Evolutionary conservation across 2,797 vertebrate species (phyloP), one percentile per base, ranked within the genome.

Genomic region (Chelidonichthys spinosus): DNA sequence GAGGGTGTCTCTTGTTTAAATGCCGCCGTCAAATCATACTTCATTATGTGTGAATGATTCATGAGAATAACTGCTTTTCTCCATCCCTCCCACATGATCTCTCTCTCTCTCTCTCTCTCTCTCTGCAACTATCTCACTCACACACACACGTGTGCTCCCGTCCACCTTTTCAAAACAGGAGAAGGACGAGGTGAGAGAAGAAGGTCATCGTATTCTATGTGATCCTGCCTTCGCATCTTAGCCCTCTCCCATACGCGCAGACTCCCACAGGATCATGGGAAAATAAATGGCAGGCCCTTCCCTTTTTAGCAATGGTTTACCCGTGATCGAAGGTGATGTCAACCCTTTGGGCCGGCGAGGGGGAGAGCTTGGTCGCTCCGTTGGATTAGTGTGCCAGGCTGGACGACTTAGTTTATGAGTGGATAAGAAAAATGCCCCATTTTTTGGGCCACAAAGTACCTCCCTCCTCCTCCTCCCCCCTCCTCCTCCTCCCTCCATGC

Each of bases 261-360:
- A 75, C 78, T 86, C 90, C 83, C 79, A 75, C 64, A 56, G 89
- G 90, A 91, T 86, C 83, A 71, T 79, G 79, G 88, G 84, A 90
- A 25, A 92, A 93, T 90, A 91, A 93, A 92, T 87, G 90, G 87
- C 63, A 18, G 69, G 53, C 76, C 74, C 72, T 86, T 83, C 72
- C 82, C 56, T 25, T 40, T 25, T 85, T 79, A 35, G 87, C 87
- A 78, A 90, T 90, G 92, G 91, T 90, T 93, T 90, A 87, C 86
- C 89, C 83, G 90, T 93, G 92, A 94, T 94, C 43, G 91, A 94
- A 88, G 86, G 84, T 68, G 82, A 82, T 90, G 92, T 91, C 92
- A 89, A 83, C 81, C 81, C 68, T 63, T 85, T 63, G 25, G 53
- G 80, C 84, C 60, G 67, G 72, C 6, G 79, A 77, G 82, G 83